Evolutionary conservation across 2,888 invertebrate species (phyloP).

Genomic region (Lacanobia oleracea): DNA sequence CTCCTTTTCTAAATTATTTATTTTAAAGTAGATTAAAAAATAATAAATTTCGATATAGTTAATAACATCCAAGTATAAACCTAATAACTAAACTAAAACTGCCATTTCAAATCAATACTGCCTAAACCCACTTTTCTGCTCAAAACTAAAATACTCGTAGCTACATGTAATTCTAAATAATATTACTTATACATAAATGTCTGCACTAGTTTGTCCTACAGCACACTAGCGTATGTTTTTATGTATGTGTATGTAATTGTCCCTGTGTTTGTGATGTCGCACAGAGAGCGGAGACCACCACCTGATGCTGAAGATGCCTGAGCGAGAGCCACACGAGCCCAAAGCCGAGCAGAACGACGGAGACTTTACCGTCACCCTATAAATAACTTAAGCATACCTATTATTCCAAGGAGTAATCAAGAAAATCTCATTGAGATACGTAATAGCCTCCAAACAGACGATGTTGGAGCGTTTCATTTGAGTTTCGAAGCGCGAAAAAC

Average conservation of each 20-base stretch:
- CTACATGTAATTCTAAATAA: neutral
- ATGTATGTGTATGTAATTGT: slow-evolving; percentile 72
- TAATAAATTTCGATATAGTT: too few relatives aligned
- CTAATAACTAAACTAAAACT: neutral
- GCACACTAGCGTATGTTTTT: slow-evolving; percentile 51
- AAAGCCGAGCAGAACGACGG: slow-evolving; percentile 85
- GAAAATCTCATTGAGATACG: slow-evolving; percentile 21
- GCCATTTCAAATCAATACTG: too few relatives aligned
- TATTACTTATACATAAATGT: slow-evolving; percentile 43
- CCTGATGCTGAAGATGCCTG: slow-evolving; percentile 84
- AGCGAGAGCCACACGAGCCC: slow-evolving; percentile 76
- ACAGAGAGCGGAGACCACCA: slow-evolving; percentile 86
- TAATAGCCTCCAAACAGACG: slow-evolving; percentile 27
- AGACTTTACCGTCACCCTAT: slow-evolving; percentile 87
- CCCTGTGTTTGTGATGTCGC: slow-evolving; percentile 83
- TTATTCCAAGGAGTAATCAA: neutral
- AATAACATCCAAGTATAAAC: too few relatives aligned
- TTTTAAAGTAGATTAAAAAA: too few relatives aligned
- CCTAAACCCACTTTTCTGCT: neutral
- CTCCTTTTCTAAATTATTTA: neutral
- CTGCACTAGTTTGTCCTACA: slow-evolving; percentile 45
- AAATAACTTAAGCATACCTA: slow-evolving; percentile 40
- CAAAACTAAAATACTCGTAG: slow-evolving; percentile 16
- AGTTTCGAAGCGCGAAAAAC: slow-evolving; percentile 15
- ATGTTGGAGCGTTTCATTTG: slow-evolving; percentile 11